phyloP scores from a whole-genome alignment of 2,888 invertebrate genomes.

The Seira musarum region DNA sequence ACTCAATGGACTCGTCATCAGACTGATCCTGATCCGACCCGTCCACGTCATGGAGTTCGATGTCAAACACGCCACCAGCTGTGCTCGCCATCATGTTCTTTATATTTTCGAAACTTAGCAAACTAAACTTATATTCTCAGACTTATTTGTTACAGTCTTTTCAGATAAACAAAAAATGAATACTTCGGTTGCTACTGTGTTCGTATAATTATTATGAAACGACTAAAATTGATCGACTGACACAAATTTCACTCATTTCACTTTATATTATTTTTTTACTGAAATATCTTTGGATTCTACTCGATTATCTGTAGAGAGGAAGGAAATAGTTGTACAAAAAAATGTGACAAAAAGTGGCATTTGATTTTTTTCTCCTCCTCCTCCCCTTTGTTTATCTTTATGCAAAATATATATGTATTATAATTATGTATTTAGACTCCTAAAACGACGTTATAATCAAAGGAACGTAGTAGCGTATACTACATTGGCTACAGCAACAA shows the following conservation, averaged over 20 bases:
- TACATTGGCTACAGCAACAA: slow-evolving; percentile 28
- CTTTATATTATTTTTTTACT: neutral
- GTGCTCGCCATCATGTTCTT: slow-evolving; percentile 40
- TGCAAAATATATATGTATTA: neutral
- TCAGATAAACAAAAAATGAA: slow-evolving; percentile 15
- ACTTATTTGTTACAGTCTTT: slow-evolving; percentile 50
- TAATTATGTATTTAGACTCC: neutral
- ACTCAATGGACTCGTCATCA: slow-evolving; percentile 89
- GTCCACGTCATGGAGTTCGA: slow-evolving; percentile 85
- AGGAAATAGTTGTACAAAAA: neutral
- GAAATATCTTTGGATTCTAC: neutral
- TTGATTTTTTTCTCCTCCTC: too few species aligned
- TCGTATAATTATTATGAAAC: neutral
- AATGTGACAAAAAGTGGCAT: too few species aligned
- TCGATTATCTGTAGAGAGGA: neutral
- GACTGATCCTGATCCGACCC: slow-evolving; percentile 74
- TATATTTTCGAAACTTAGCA: neutral
- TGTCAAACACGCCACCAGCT: slow-evolving; percentile 92
- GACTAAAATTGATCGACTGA: neutral
- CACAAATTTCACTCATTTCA: neutral
- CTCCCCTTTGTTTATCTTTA: too few species aligned
- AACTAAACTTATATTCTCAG: slow-evolving; percentile 31
- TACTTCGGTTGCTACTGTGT: too few species aligned
- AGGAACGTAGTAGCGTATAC: slow-evolving; percentile 22
- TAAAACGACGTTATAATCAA: slow-evolving; percentile 33